These are phyloP conservation scores for Scaptomyza parva DNA, from an alignment of 2,888 invertebrate species.

Conservation along the genomic window DNA sequence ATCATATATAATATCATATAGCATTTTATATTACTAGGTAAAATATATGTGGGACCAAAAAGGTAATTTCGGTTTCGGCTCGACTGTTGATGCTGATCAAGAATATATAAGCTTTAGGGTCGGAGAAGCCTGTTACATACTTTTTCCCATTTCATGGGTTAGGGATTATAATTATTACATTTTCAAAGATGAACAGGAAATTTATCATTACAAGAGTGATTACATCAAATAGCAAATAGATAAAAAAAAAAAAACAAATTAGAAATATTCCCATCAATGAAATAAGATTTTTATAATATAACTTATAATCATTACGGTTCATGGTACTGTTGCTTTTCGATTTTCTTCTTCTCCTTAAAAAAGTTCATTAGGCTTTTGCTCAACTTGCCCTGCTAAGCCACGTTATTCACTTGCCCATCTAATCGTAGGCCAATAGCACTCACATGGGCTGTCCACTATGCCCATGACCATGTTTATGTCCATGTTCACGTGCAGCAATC, in stretches of 20 bases:
- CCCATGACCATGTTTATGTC: slow-evolving; percentile 18
- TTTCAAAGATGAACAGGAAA: no score
- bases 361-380: slow-evolving; percentile 43
- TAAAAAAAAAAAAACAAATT: neutral
- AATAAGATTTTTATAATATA: slow-evolving; percentile 1
- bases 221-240: neutral
- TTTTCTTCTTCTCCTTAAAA: neutral
- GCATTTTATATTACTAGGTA: no score
- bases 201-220: neutral
- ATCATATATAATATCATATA: no score
- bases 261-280: neutral
- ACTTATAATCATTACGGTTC: neutral
- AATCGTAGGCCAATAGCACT: slow-evolving; percentile 53
- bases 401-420: slow-evolving; percentile 38
- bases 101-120: no score
- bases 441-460: slow-evolving; percentile 14
- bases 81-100: no score
- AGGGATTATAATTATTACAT: no score
- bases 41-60: no score
- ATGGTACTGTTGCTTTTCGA: neutral
- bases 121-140: no score
- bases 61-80: no score
- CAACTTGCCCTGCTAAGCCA: slow-evolving; percentile 19
- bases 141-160: no score
- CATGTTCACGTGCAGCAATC: slow-evolving; percentile 37